Base-by-base conservation (phyloP, 2,113 vertebrate species). In the Aythya baeri region DNA sequence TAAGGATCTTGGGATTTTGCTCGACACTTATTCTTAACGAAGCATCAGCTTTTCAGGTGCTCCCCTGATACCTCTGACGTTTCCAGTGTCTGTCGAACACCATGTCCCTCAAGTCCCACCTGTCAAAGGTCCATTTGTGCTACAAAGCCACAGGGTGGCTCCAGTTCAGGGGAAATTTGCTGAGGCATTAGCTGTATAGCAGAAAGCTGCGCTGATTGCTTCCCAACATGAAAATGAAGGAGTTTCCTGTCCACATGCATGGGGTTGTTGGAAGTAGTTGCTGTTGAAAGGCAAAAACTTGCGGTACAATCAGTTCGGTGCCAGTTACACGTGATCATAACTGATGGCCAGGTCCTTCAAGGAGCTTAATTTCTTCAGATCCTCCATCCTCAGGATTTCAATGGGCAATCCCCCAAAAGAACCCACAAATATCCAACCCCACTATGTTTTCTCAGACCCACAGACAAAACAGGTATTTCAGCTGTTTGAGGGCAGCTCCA, bases 231-330 rank as follows among this genome's bases (percentile, higher is more conserved):
- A 73, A 86, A 91, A 68, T 13, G 2, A 43, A 83, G 88, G 34
- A 4, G 3, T 16, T 49, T 79, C 26, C 4, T 4, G 16, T 63
- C 50, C 55, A 71, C 1, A 0, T 21, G 2, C 21, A 73, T 9
- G 17, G 26, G 88, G 91, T 57, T 61, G 6, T 22, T 63, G 7
- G 11, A 85, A 91, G 34, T 52, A n/a, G 22, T 67, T 66, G 18
- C 32, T 49, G 31, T 17, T 70, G 61, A 78, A 93, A 58, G 62
- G 38, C 32, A 78, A 74, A 89, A 34, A n/a, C 26, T 36, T 7
- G 11, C 13, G 10, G 52, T 72, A 21, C 25, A 27, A 82, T 61
- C 54, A 49, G 9, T 25, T 49, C 27, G 20, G 29, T 32, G 7
- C 11, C 57, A 75, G 75, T 32, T 72, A 57, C 31, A 57, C 49